Conservation (phyloP, 1,140 invertebrate genomes). For the Parapsyche elsis region DNA sequence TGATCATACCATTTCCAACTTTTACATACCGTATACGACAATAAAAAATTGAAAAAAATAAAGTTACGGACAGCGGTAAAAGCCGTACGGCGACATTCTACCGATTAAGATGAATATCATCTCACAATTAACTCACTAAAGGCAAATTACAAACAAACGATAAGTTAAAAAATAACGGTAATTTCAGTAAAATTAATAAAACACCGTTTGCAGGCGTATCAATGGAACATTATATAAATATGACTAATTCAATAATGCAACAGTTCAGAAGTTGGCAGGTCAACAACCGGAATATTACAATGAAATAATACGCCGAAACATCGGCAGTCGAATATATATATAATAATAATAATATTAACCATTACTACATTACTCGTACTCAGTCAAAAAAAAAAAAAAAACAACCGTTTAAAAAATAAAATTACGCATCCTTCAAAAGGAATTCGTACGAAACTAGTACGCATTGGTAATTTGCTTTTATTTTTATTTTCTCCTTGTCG, state of each 20-base stretch:
- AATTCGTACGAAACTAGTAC: too few species aligned
- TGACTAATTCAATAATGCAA: too few species aligned
- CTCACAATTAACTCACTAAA: too few species aligned
- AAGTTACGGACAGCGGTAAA: neutral
- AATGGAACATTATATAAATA: too few species aligned
- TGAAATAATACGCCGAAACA: neutral
- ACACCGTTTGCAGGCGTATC: too few species aligned
- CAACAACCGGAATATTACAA: conserved; percentile 9
- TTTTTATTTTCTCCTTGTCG: neutral
- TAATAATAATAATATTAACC: too few species aligned
- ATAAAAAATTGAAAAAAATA: neutral
- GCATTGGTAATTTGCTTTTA: neutral
- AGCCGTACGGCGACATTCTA: neutral
- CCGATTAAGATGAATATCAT: conserved; percentile 23
- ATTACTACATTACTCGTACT: neutral
- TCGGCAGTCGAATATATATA: neutral
- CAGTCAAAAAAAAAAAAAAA: neutral
- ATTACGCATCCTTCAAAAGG: neutral
- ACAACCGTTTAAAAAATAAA: neutral
- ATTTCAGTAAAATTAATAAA: too few species aligned
- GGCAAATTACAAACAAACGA: neutral
- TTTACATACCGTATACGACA: too few species aligned
- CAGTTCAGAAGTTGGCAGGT: neutral
- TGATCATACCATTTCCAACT: too few species aligned
- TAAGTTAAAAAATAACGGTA: too few species aligned